A percentile compares a stretch with the other conserved stretches of the same genome.
Conservation (phyloP, 2,888 invertebrate genomes). For the Cyclophora punctaria region DNA sequence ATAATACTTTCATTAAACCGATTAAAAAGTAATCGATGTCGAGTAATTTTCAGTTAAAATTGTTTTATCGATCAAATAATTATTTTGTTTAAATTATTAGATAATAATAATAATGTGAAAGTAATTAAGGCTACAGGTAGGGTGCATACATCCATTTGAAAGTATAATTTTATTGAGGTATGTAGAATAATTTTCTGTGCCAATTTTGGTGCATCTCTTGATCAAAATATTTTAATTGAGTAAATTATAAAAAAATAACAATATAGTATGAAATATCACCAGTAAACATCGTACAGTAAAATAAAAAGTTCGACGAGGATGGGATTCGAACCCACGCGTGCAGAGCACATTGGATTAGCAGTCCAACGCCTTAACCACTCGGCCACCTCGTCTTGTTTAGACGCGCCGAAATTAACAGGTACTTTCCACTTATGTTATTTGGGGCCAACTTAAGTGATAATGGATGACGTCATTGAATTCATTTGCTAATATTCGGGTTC, state of each 20-base stretch:
- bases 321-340: slow-evolving; percentile 90
- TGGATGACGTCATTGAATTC: no score
- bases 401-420: slow-evolving; percentile 29
- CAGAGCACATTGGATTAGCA: slow-evolving; percentile 91
- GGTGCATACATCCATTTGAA: no score
- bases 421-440: slow-evolving; percentile 12
- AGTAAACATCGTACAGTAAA: slow-evolving; percentile 17
- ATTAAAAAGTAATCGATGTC: no score
- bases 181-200: not conserved
- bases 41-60: no score
- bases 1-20: no score
- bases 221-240: no score
- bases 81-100: no score
- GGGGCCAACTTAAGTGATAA: slow-evolving; percentile 6
- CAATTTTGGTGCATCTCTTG: not conserved
- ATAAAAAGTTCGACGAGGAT: slow-evolving; percentile 77
- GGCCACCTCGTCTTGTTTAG: slow-evolving; percentile 81
- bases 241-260: not conserved
- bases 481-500: not conserved
- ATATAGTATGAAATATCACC: slow-evolving; percentile 1
- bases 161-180: no score
- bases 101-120: no score
- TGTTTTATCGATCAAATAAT: no score
- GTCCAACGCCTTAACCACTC: slow-evolving; percentile 91
- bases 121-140: no score